Conservation (phyloP, 2,797 vertebrate genomes). For the Onychomys leucogaster region DNA sequence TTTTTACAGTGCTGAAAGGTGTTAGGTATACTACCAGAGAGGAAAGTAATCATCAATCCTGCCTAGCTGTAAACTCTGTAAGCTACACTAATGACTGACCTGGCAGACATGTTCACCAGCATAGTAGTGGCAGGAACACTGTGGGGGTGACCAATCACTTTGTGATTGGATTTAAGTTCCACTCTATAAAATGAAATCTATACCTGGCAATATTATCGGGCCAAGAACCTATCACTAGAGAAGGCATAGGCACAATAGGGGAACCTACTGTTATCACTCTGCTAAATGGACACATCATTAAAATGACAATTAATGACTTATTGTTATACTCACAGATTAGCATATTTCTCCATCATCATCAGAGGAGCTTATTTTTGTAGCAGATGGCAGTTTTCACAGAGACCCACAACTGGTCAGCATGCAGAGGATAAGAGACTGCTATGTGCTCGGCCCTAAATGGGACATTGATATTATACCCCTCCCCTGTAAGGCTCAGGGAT, state of each 20-base stretch:
- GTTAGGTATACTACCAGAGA: not conserved
- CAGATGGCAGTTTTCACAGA: not conserved
- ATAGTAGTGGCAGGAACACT: not conserved
- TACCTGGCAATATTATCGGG: not conserved
- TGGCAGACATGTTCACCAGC: not conserved
- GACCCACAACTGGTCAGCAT: not conserved
- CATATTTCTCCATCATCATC: not conserved
- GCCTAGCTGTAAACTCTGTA: not conserved
- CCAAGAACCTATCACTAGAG: not conserved
- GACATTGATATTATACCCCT: not conserved
- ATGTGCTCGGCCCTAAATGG: not conserved
- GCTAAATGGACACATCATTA: no score
- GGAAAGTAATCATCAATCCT: not conserved
- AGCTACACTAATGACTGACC: not conserved
- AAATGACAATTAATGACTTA: not conserved
- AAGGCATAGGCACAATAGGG: not conserved
- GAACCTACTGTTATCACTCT: not conserved
- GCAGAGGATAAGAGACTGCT: not conserved
- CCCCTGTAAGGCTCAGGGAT: not conserved
- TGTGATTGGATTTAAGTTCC: not conserved
- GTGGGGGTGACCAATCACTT: not conserved
- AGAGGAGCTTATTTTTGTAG: not conserved
- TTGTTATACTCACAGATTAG: not conserved
- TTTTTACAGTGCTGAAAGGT: not conserved
- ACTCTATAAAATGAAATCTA: not conserved